Evolutionary conservation across 2,888 invertebrate genomes (phyloP).

Genomic region (Campoplex capitator): DNA sequence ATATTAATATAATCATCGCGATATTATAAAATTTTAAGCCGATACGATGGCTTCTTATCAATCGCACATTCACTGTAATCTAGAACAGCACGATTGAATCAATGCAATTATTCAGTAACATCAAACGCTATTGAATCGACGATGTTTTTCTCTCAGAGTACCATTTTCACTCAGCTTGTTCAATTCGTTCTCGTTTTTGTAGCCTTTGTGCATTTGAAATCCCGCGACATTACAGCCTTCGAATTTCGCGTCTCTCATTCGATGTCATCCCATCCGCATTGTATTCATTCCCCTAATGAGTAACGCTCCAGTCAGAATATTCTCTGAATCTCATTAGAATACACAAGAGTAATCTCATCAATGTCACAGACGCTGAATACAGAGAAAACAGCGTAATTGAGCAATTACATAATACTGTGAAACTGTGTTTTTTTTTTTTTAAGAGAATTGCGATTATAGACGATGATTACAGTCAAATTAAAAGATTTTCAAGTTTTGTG

Average conservation of each 20-base stretch:
- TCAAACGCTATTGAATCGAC: no score
- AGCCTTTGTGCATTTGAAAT: constrained; percentile 15
- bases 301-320: not conserved
- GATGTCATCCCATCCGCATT: not conserved
- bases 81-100: no score
- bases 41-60: no score
- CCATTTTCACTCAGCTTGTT: constrained; percentile 22
- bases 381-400: not conserved
- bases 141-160: not conserved
- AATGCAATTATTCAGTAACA: no score
- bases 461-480: not conserved
- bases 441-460: not conserved
- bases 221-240: not conserved
- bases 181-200: constrained; percentile 13
- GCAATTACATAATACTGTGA: not conserved
- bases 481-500: not conserved
- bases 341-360: not conserved
- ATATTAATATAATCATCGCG: no score
- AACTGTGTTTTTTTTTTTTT: not conserved
- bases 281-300: constrained; percentile 15
- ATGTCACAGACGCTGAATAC: not conserved
- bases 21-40: no score
- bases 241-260: constrained; percentile 12
- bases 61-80: no score
- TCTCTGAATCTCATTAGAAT: not conserved